These are phyloP conservation scores for Leucozona laternaria DNA, from an alignment of 2,888 invertebrate genomes.

Conservation along the genomic window DNA sequence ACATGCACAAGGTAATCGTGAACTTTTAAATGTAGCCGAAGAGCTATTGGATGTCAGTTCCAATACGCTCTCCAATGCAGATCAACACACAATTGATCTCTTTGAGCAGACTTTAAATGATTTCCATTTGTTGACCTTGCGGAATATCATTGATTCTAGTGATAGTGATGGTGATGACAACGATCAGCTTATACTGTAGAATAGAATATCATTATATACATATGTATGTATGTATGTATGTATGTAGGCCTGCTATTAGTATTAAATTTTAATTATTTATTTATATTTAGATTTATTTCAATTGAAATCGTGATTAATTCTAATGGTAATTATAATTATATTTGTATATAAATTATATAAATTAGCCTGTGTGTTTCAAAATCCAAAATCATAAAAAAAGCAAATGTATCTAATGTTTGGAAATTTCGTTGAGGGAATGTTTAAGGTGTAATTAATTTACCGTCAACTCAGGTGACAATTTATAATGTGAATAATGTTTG, in stretches of 20 bases:
- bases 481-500: too few species aligned
- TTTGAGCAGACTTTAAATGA: constrained; percentile 83
- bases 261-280: constrained; percentile 7
- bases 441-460: too few species aligned
- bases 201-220: constrained; percentile 20
- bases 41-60: constrained; percentile 81
- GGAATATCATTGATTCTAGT: constrained; percentile 82
- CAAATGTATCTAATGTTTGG: background rate
- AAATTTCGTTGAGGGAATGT: background rate
- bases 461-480: too few species aligned
- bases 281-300: background rate
- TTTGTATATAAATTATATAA: background rate
- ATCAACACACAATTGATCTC: constrained; percentile 82
- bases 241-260: background rate
- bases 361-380: background rate
- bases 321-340: background rate
- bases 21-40: constrained; percentile 81
- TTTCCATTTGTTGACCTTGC: constrained; percentile 82
- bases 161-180: constrained; percentile 81
- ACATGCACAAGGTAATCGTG: constrained; percentile 78
- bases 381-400: too few species aligned
- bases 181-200: constrained; percentile 77
- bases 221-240: background rate
- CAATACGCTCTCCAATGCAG: constrained; percentile 66
- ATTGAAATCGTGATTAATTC: background rate